Base-by-base conservation (phyloP, 2,113 vertebrate species). In the Thymallus thymallus region DNA sequence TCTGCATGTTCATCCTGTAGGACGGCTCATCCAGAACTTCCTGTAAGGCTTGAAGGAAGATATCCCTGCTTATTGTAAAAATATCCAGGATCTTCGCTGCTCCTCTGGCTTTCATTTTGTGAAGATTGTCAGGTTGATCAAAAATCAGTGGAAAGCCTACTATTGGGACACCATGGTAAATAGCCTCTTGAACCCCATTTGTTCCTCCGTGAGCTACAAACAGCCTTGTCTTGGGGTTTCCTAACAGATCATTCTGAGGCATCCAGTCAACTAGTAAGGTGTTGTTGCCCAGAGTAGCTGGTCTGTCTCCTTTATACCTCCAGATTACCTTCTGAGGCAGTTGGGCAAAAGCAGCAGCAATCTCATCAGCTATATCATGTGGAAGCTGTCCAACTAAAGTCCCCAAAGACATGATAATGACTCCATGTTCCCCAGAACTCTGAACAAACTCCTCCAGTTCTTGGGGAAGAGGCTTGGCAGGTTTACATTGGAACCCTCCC, bases 401-500 rank as follows among this genome's bases (percentile, higher is more conserved):
- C 10, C 92, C 92, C 76, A 93, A 68, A 68, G 93, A 93, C 86
- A 92, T 90, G 3, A 93, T 3, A 56, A 94, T 86, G 51, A 93
- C 68, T 0, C 92, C 89, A n/a, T 93, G 89, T 0, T 92, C 82
- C 61, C 86, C 89, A 46, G 91, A 92, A 9, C 87, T 90, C 75
- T 90, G 85, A 5, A 91, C 79, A 77, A 93, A 93, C 1, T 88
- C 83, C 71, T 92, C 88, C 41, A 94, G 72, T 20, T 92, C 73
- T 46, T 69, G 69, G 14, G 92, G 85, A 13, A 94, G 87, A 22
- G 84, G 76, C 58, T 91, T 89, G 0, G 89, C 69, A 9, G 90
- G 85, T 81, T 88, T 90, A 72, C 93, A 93, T 5, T 93, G 93
- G 71, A 94, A 93, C 1, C 93, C 91, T 5, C 91, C 89, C 0